Base-by-base conservation (phyloP, 2,888 invertebrate genomes). In the Drosophila anomelani region DNA sequence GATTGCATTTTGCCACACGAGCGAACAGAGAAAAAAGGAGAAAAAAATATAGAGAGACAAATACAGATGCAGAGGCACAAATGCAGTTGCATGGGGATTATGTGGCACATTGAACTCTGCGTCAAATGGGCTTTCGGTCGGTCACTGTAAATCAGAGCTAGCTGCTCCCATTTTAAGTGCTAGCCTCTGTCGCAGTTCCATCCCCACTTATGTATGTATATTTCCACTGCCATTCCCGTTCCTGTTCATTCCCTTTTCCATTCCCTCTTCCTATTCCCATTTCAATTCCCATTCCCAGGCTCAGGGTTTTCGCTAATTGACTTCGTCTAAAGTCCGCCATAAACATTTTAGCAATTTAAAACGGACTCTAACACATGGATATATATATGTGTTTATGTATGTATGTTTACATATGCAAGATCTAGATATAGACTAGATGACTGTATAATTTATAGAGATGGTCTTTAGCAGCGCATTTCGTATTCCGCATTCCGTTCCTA, bases 401-500 rank as follows among this genome's bases (percentile, higher is more conserved):
- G 15, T 49, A 12, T 73, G 49, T 55, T 39, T 57, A 39, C 26
- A 49, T 60, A 61, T 54, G 44, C 56, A 32, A 53, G 64, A 66
- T 66, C 61, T 61, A 61, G 61, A 69, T 75, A 62, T 75, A 54
- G 53, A 68, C 57, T 60, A 64, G 43, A 59, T 64, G 41, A 60
- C 20, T 62, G 53, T 63, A 60, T 69, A 77, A 82, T 77, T 77
- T 82, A 79, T 80, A 43, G 61, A 68, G 61, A 68, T 79, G 72
- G 43, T 78, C 70, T 84, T 85, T 83, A 83, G 81, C 81, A 83
- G 81, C 81, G 79, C 77, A 83, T 83, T 78, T 77, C 54, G 32
- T 78, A 79, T 84, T 83, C 86, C 84, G 84, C 84, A 84, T 84
- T 85, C 86, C 84, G 75, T 55, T 78, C 60, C 81, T 80, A 81